Conservation (phyloP, 2,113 vertebrate genomes). For the Daphoenositta chrysoptera region DNA sequence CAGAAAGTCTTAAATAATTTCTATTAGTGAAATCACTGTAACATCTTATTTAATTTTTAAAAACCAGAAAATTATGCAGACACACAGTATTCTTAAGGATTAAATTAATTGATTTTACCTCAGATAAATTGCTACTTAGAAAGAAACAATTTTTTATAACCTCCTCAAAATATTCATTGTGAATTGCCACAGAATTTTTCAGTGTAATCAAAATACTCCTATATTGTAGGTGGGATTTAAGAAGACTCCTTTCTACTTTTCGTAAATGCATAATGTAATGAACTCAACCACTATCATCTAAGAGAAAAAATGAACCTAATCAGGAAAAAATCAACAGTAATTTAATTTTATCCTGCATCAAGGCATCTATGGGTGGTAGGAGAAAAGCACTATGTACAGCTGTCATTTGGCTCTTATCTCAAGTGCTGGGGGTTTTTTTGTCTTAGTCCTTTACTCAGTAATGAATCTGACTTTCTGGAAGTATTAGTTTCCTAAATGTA, state of each 20-base stretch:
- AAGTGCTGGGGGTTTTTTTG: not conserved
- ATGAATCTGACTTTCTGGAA: not conserved
- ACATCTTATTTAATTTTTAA: not conserved
- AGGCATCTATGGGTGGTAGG: not conserved
- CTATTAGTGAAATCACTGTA: not conserved
- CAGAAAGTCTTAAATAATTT: not conserved
- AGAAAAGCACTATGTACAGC: not conserved
- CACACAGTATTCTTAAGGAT: not conserved
- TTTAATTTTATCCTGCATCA: not conserved
- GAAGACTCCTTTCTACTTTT: not conserved
- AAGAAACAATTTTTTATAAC: not conserved
- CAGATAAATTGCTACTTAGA: not conserved
- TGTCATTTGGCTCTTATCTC: not conserved
- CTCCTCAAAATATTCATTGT: not conserved
- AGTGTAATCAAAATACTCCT: not conserved
- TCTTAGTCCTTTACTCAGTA: not conserved
- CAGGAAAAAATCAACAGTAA: constrained; percentile 1
- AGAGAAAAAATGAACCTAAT: not conserved
- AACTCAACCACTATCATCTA: not conserved
- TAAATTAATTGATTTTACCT: not conserved
- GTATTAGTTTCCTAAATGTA: not conserved
- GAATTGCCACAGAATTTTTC: not conserved
- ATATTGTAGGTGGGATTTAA: not conserved
- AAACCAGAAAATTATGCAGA: not conserved
- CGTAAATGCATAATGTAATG: not conserved